Percentiles rank a stretch among this genome's conserved stretches.
phyloP scores from a whole-genome alignment of 2,113 vertebrate genomes.

The Actenoides lindsayi region DNA sequence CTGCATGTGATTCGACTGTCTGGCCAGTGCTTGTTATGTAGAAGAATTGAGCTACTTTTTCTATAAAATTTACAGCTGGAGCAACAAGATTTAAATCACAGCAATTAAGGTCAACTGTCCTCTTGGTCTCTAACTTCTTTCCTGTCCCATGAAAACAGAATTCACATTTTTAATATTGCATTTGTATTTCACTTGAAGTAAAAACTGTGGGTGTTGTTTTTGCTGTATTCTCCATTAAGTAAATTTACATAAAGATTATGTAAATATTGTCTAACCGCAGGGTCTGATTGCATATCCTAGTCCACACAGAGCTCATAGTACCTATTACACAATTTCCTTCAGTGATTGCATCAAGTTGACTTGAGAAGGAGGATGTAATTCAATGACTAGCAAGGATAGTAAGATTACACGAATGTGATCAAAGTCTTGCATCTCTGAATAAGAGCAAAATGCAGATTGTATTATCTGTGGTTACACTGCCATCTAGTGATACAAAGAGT shows the following conservation, averaged over 20 bases:
- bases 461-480: slow-evolving; percentile 17
- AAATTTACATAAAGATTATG: not conserved
- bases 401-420: not conserved
- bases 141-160: not conserved
- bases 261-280: not conserved
- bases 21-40: not conserved
- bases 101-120: not conserved
- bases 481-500: slow-evolving; percentile 47
- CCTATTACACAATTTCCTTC: not conserved
- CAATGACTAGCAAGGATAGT: not conserved
- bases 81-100: not conserved
- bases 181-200: not conserved
- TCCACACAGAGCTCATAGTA: not conserved
- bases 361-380: not conserved
- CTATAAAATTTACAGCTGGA: not conserved
- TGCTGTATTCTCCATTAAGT: not conserved
- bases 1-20: accelerated
- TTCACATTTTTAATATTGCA: not conserved
- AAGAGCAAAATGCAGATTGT: not conserved
- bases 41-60: not conserved
- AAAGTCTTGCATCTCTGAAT: not conserved
- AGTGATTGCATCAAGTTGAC: not conserved
- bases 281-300: not conserved
- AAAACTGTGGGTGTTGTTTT: not conserved
- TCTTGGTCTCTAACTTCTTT: not conserved